Base-by-base conservation (phyloP, 1,140 invertebrate species). In the Chionoecetes opilio region DNA sequence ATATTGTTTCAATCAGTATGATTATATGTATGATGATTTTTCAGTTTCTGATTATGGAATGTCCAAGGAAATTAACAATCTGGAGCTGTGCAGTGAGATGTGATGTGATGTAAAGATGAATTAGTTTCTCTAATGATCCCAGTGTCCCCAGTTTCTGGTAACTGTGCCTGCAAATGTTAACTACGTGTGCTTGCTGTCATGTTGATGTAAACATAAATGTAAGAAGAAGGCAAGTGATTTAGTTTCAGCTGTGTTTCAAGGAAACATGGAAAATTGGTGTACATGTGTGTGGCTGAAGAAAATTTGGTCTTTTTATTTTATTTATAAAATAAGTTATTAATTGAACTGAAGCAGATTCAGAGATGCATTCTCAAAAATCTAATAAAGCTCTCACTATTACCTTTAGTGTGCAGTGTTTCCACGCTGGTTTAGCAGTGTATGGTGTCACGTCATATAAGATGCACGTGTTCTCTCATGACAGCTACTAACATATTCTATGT, bases 21-120 rank as follows among this genome's bases (percentile, higher is more conserved):
- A 2, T 5, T 17, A n/a, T 75, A 2, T 75, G n/a, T 75, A 53
- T 53, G n/a, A 26, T 6, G 8, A 75, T 75, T 75, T 17, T 17
- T 75, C 63, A 75, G 63, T 21, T n/a, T n/a, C 63, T 75, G 21
- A n/a, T n/a, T 26, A n/a, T n/a, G 9, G 26, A 75, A 75, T n/a
- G 63, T 75, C 11, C 63, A n/a, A 75, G 1, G 21, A 75, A 75
- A 75, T 11, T 53, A 53, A 75, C 5, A 26, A 75, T 75, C n/a
- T 21, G n/a, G 21, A 26, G 63, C 26, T 75, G 63, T 75, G 63
- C 63, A 75, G 63, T 75, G 63, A 75, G 63, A 75, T 75, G 63
- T 75, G 63, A 75, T 75, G 63, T 75, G 63, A 75, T 75, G 63
- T 75, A 75, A 75, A 75, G 63, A n/a, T n/a, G 63, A 75, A 75